phyloP scores from a whole-genome alignment of 2,113 vertebrate genomes.

The Calypte anna region DNA sequence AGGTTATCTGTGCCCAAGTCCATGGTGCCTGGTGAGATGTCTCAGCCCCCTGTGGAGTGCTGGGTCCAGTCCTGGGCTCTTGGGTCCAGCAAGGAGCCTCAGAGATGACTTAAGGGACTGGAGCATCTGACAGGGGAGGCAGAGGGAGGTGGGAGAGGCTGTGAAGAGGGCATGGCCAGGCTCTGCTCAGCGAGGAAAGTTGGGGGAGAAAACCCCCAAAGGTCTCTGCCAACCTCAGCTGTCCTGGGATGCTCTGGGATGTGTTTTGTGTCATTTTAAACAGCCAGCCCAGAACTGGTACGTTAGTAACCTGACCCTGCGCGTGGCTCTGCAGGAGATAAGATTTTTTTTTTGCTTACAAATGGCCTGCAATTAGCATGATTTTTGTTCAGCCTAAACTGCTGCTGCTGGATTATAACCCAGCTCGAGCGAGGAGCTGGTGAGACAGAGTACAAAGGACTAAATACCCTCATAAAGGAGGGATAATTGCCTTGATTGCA shows the following conservation, averaged over 20 bases:
- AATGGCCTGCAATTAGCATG: background rate
- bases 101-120: background rate
- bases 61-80: background rate
- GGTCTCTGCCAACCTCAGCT: background rate
- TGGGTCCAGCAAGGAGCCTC: accelerated
- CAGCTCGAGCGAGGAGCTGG: background rate
- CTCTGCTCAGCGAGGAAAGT: background rate
- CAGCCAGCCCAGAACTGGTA: background rate
- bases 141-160: background rate
- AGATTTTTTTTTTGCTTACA: background rate
- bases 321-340: background rate
- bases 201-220: background rate
- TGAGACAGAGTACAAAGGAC: background rate
- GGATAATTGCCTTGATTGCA: constrained; percentile 20
- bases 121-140: background rate
- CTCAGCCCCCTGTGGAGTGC: accelerated
- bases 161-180: background rate
- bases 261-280: background rate
- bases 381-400: background rate
- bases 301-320: background rate
- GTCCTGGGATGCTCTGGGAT: background rate
- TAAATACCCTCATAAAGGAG: background rate
- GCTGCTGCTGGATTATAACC: background rate
- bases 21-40: background rate
- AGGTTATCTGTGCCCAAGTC: background rate